Base-by-base conservation (phyloP, 2,888 invertebrate genomes). In the Lutraria lutraria region DNA sequence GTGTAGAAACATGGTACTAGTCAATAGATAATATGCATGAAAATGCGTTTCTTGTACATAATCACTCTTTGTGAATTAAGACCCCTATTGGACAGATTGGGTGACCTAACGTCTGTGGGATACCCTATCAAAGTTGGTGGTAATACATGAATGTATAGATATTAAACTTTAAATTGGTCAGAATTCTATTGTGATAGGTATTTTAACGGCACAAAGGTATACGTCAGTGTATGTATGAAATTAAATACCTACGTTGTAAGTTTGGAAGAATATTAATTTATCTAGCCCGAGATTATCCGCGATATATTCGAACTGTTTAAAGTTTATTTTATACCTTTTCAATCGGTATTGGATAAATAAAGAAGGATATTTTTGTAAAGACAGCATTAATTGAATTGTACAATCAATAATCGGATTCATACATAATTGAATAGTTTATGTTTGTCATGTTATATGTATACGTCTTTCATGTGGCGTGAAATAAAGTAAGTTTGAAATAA, bases 321-420 rank as follows among this genome's bases (percentile, higher is more conserved):
- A 60, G 60, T 12, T 54, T 80, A 31, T 34, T 56, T 80, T 53
- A 76, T 76, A 72, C 84, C 53, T 34, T 54, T 79, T 79, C 85
- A 79, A 84, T 84, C 53, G 63, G 63, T 84, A 21, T n/a, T 15
- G 52, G 19, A 25, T 31, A 25, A 72, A 85, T 53, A 84, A 85
- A 85, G 52, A 56, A 80, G 34, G 56, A 31, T 34, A 85, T 80
- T 29, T 34, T 80, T 79, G 56, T 72, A 54, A 76, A 79, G 60
- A 13, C n/a, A 60, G 87, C 72, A 72, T 76, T 87, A 87, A 87
- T 87, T 83, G 87, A 83, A 79, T 87, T 83, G 54, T 76, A 79
- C 31, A 82, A 72, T 86, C 88, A 63, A 90, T 86, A 85, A 86
- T 86, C 80, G 86, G 88, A 80, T 85, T 83, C 83, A 82, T 89